Conservation (phyloP, 2,888 invertebrate genomes). For the Coleophora deauratella region DNA sequence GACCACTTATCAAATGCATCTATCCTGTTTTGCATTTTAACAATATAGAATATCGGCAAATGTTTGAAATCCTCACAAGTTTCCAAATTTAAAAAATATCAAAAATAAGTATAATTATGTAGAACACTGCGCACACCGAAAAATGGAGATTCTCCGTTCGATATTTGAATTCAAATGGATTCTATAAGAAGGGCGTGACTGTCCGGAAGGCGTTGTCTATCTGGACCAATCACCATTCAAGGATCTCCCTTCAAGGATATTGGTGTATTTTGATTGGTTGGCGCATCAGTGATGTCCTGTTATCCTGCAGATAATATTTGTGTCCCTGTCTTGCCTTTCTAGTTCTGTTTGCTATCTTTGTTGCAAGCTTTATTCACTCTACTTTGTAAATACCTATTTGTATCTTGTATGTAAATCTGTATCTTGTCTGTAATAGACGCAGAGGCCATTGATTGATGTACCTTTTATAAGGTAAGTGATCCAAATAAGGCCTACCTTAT, state of each 20-base stretch:
- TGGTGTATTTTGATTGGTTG: slow-evolving; percentile 41
- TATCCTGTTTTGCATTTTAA: too few relatives aligned
- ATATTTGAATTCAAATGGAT: slow-evolving; percentile 61
- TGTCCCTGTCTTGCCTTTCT: slow-evolving; percentile 38
- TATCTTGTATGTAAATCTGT: too few relatives aligned
- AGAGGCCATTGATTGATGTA: too few relatives aligned
- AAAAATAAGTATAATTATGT: too few relatives aligned
- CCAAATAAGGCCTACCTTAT: too few relatives aligned
- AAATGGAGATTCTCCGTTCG: slow-evolving; percentile 40
- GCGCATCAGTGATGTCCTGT: slow-evolving; percentile 44
- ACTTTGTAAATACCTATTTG: too few relatives aligned
- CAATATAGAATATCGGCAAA: too few relatives aligned
- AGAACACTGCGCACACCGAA: background rate
- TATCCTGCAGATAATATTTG: slow-evolving; percentile 34
- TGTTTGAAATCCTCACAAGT: too few relatives aligned
- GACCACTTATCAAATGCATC: too few relatives aligned
- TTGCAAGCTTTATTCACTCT: slow-evolving; percentile 3
- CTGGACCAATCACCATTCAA: slow-evolving; percentile 57
- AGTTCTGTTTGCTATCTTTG: slow-evolving; percentile 20
- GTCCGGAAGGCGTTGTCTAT: slow-evolving; percentile 53
- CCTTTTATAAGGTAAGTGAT: too few relatives aligned
- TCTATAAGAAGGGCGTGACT: slow-evolving; percentile 49
- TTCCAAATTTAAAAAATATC: too few relatives aligned
- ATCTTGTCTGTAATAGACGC: too few relatives aligned
- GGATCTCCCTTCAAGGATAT: slow-evolving; percentile 67